Evolutionary conservation across 2,113 vertebrate genomes (phyloP).

Genomic region (Sphyrna mokarran): DNA sequence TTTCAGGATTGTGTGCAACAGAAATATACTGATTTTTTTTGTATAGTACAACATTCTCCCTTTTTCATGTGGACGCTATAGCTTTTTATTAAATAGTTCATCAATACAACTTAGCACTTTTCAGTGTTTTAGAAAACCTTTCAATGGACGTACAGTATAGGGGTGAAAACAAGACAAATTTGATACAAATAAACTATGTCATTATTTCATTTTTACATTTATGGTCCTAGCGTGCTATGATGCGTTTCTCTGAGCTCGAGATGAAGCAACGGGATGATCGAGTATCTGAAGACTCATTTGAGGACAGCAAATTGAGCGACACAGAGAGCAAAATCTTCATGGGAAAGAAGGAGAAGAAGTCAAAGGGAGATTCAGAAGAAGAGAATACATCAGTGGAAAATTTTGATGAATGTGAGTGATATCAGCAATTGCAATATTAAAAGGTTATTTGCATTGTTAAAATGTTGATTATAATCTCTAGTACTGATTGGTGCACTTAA

Average conservation of each 20-base stretch:
- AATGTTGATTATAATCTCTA: not conserved
- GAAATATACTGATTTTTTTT: constrained; percentile 23
- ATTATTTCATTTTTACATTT: constrained; percentile 38
- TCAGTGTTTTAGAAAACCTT: constrained; percentile 24
- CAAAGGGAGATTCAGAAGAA: constrained; percentile 49
- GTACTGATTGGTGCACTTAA: not conserved
- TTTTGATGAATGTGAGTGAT: constrained; percentile 24
- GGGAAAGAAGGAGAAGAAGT: constrained; percentile 67
- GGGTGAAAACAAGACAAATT: constrained; percentile 17
- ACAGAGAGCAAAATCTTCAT: constrained; percentile 73
- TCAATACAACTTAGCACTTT: constrained; percentile 26
- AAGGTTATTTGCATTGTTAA: not conserved
- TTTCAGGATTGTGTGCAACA: constrained; percentile 31
- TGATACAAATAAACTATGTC: not conserved
- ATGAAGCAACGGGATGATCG: constrained; percentile 83
- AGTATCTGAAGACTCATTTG: constrained; percentile 73
- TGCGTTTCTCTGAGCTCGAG: constrained; percentile 94
- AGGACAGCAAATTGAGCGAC: constrained; percentile 68
- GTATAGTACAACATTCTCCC: not conserved
- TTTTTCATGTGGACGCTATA: constrained; percentile 27
- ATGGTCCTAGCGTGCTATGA: constrained; percentile 81
- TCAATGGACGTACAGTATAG: not conserved
- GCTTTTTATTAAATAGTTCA: constrained; percentile 31
- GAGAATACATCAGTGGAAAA: not conserved
- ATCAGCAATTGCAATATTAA: not conserved